These are phyloP conservation scores for Oscheius sp. DNA, from an alignment of 2,888 invertebrate species.

Conservation along the genomic window DNA sequence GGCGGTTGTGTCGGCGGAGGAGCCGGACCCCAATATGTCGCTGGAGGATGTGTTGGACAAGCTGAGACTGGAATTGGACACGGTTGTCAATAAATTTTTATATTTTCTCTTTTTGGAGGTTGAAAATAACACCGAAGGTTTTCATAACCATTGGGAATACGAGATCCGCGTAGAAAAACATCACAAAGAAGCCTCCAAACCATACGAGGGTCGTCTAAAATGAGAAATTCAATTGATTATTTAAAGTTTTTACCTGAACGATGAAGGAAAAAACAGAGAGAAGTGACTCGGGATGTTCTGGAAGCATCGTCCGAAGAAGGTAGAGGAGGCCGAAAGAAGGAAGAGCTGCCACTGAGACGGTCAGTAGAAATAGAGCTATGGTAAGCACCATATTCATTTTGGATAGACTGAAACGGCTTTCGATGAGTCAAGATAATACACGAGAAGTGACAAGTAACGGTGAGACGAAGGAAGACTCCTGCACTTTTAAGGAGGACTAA, in stretches of 20 bases:
- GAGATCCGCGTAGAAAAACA: constrained; percentile 17
- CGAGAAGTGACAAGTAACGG: neutral
- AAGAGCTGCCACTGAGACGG: neutral
- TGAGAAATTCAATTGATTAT: neutral
- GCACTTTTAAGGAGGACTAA: too few relatives aligned
- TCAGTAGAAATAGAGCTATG: neutral
- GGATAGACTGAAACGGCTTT: neutral
- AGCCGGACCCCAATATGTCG: neutral
- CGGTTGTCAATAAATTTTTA: neutral
- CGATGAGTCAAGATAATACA: neutral
- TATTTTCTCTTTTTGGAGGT: neutral
- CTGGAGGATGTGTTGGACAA: neutral
- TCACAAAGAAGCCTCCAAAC: constrained; percentile 5
- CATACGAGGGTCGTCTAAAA: constrained; percentile 6
- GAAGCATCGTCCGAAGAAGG: constrained; percentile 4
- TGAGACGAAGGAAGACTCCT: too few relatives aligned
- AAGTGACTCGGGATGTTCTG: constrained; percentile 6
- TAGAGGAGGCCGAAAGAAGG: constrained; percentile 23
- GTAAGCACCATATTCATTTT: constrained; percentile 12
- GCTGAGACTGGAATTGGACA: neutral
- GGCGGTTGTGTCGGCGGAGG: constrained; percentile 1
- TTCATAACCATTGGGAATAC: constrained; percentile 17
- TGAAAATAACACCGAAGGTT: constrained; percentile 8
- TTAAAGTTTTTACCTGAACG: constrained; percentile 4
- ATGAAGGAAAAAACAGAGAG: neutral